Evolutionary conservation across 2,888 invertebrate genomes (phyloP).

Genomic region (Rhorus exstirpatorius): DNA sequence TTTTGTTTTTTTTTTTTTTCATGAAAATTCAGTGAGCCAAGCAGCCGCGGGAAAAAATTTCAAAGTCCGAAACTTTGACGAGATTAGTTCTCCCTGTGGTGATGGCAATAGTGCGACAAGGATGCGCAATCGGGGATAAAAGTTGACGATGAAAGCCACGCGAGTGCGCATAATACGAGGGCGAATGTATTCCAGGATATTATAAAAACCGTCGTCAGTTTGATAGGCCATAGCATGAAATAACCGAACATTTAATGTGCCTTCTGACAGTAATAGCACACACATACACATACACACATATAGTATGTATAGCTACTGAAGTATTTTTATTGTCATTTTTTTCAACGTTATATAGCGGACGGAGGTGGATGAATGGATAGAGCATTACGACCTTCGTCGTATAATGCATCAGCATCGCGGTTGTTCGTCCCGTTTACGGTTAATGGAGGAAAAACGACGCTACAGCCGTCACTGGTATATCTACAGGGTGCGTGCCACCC

Average conservation of each 20-base stretch:
- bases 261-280: not conserved
- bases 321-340: not conserved
- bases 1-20: constrained; percentile 30
- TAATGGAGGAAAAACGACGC: constrained; percentile 51
- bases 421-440: constrained; percentile 25
- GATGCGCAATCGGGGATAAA: not conserved
- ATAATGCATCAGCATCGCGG: constrained; percentile 34
- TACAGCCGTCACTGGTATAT: constrained; percentile 3
- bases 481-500: not conserved
- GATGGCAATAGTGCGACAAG: not conserved
- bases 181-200: not conserved
- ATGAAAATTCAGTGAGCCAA: constrained; percentile 40
- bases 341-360: not conserved
- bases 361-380: not conserved
- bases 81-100: not conserved
- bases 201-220: not conserved
- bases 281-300: not conserved
- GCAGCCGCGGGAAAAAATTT: not conserved
- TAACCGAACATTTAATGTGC: constrained; percentile 29
- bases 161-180: not conserved
- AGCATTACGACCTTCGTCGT: constrained; percentile 1
- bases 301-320: not conserved
- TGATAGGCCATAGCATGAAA: not conserved
- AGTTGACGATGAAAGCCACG: not conserved
- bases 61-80: constrained; percentile 13